Evolutionary conservation across 2,888 invertebrate species (phyloP), one percentile per base, ranked within the genome.

Genomic region (Drosophila yooni): DNA sequence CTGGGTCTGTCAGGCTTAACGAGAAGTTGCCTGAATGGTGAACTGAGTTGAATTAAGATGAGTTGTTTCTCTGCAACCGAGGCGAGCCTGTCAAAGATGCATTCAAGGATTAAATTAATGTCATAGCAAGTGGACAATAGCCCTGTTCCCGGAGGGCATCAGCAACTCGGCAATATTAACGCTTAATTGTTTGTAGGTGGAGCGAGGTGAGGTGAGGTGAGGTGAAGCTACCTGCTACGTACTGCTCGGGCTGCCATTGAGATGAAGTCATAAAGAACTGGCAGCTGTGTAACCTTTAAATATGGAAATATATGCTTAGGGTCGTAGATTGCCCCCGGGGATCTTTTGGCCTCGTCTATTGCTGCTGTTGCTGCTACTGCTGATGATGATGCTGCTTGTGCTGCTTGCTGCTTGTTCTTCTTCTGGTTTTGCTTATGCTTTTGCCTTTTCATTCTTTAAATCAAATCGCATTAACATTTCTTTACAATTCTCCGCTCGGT

Each of bases 81-180:
- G 80, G n/a, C 11, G 76, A 73, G 77, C 76, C 82, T 85, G 89
- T 89, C 89, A 89, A 88, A 88, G 87, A 88, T 88, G 87, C 87
- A 89, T 88, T 88, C 87, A 88, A 89, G 87, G 89, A 89, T 88
- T 88, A 88, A 88, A 88, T 88, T 88, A 88, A 88, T 88, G 87
- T 88, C 87, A 88, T 80, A 89, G 87, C 87, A 87, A 86, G 79
- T 82, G 85, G 85, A 86, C 85, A 86, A 86, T 87, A 66, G 89
- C 40, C 31, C 57, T 53, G 38, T 58, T 74, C 48, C 51, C 64
- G 18, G 36, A 18, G 48, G 65, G 43, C 13, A 65, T 51, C 31
- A 60, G 46, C 51, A 57, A 40, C 63, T 64, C 63, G 54, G 64
- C 74, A 80, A 83, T 85, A 88, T 80, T 78, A 81, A 79, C 88